These are phyloP conservation scores for Trichogramma dendrolimi DNA, from an alignment of 2,888 invertebrate species.

Conservation along the genomic window DNA sequence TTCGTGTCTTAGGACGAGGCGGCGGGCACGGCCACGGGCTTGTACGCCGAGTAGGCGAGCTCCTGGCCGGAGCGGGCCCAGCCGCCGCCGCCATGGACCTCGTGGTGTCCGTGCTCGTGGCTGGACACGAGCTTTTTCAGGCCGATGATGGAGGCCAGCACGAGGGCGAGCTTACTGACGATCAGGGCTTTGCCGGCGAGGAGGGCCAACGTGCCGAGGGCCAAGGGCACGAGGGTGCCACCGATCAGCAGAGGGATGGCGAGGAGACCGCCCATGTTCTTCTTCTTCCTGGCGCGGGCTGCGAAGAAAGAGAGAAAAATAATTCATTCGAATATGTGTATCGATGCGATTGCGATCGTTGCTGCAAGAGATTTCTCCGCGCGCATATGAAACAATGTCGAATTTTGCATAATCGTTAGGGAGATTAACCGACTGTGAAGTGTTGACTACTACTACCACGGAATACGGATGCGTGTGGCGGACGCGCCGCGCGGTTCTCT, in stretches of 20 bases:
- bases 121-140: constrained; percentile 76
- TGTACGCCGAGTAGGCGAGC: constrained; percentile 63
- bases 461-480: too few relatives aligned
- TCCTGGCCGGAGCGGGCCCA: constrained; percentile 68
- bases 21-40: constrained; percentile 40
- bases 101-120: constrained; percentile 59
- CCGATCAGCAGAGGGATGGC: constrained; percentile 76
- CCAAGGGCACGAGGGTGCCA: constrained; percentile 76
- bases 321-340: too few relatives aligned
- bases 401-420: too few relatives aligned
- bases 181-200: constrained; percentile 82
- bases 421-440: too few relatives aligned
- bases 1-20: constrained; percentile 9
- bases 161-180: constrained; percentile 77
- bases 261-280: constrained; percentile 69
- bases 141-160: constrained; percentile 78
- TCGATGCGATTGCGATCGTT: too few relatives aligned
- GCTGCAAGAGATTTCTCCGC: too few relatives aligned
- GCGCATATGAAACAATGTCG: too few relatives aligned
- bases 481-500: too few relatives aligned
- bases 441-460: too few relatives aligned
- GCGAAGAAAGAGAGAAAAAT: constrained; percentile 23
- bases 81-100: constrained; percentile 64
- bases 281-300: constrained; percentile 64
- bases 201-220: constrained; percentile 76